Base-by-base conservation (phyloP, 2,113 vertebrate genomes). In the Scomber scombrus region DNA sequence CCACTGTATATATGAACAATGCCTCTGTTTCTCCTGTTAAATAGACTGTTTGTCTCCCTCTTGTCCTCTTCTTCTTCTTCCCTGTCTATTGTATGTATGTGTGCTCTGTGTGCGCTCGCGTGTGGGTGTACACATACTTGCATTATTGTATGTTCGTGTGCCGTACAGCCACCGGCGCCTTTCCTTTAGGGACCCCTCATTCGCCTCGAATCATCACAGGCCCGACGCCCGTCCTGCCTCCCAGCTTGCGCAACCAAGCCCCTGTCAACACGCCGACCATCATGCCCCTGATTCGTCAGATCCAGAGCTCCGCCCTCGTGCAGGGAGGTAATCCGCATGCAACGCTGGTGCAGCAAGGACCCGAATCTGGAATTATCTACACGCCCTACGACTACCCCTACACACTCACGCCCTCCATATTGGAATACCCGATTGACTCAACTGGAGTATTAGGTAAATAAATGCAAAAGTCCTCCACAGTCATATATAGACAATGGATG, bases 251-350 rank as follows among this genome's bases (percentile, higher is more conserved):
- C 82, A 96, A 97, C 65, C 96, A 96, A 51, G 95, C 97, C 87
- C 96, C 98, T 47, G 94, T 93, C 56, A 81, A 93, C 91, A 97
- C 96, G 82, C 97, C 96, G 86, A 98, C 97, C 94, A 93, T 99
- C 95, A 99, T 99, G 98, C 98, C 97, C 93, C 96, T 99, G 96
- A 97, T 99, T 93, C 97, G 98, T 95, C 98, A 99, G 94, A 98
- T 99, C 95, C 98, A 99, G 95, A 99, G 97, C 84, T 95, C 94
- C 16, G 70, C 93, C 91, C 95, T 99, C 88, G 95, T 99, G 95
- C 98, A 95, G 81, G 97, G 98, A 81, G 98, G 92, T 92, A 97
- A 96, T 82, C 97, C 96, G 81, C 98, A 99, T 92, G 95, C 96
- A 76, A 96, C 97, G 74, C 95, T 99, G 93, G 87, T 99, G 86